Evolutionary conservation across 2,797 vertebrate genomes (phyloP), one percentile per base, ranked within the genome.

Genomic region (Gadopsis marmoratus): DNA sequence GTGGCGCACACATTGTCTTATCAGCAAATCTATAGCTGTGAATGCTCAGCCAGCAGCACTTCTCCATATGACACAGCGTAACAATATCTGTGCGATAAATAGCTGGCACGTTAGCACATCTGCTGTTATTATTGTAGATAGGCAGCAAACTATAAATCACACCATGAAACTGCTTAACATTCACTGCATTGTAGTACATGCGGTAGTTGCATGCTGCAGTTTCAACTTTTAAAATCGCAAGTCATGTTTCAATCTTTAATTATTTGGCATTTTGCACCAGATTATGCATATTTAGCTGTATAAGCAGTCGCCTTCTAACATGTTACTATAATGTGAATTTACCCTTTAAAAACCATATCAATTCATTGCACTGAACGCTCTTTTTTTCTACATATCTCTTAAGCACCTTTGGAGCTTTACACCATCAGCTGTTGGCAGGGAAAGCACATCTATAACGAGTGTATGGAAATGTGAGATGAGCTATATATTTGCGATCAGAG

Each of bases 1-100:
- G 70, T 65, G 26, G 74, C 23, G 13, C 84, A 82, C 64, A 74
- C 77, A 78, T 68, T 56, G 86, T 85, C 78, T 72, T 74, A 84
- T 91, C 91, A 91, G 91, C 90, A 91, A 51, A 90, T 92, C 86
- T 86, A 77, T 88, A 90, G 78, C 31, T 72, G 86, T 67, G 65
- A 81, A 77, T 23, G 76, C 71, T 83, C 72, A 48, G 82, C 74
- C 74, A 26, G 81, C 74, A 83, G 78, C 84, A 62, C 72, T 67
- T 85, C 81, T 79, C 75, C 81, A 21, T 68, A 45, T 81, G 82
- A 84, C 83, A 66, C 81, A 80, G 88, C 51, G 45, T 74, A 91
- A 88, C 78, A 78, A 72, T 88, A 90, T 80, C 75, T 84, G 48
- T 71, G 72, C 83, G 75, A 88, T 85, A 61, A 83, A 82, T 74